Percentiles rank a stretch among this genome's conserved stretches.
Evolutionary conservation across 1,140 invertebrate species (phyloP).

Genomic region (Saccostrea echinata): DNA sequence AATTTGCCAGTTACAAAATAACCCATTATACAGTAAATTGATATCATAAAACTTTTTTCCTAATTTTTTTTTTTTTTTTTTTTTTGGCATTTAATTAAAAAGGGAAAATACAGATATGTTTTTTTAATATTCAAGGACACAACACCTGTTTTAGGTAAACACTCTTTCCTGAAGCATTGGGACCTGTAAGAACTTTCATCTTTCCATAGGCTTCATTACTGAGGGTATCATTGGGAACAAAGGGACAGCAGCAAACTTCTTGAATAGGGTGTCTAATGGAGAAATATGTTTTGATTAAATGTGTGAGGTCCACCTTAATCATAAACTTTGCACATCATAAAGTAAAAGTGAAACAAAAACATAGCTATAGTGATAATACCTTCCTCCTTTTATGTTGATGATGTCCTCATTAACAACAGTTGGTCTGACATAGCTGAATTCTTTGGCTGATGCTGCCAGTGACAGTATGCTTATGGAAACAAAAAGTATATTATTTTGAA

Average conservation of each 20-base stretch:
- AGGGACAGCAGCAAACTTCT: constrained; percentile 85
- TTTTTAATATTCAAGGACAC: background rate
- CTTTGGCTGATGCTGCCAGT: constrained; percentile 86
- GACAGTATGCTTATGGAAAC: constrained; percentile 85
- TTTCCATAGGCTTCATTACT: constrained; percentile 82
- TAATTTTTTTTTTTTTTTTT: too few species aligned
- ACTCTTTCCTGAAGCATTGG: constrained; percentile 95
- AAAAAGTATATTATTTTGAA: background rate
- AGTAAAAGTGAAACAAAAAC: background rate
- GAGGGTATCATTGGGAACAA: constrained; percentile 87
- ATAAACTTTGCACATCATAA: background rate
- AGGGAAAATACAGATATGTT: background rate
- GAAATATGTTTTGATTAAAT: constrained; percentile 1
- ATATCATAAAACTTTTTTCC: too few species aligned
- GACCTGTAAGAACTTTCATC: constrained; percentile 91
- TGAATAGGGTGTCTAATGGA: constrained; percentile 87
- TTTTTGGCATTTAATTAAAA: too few species aligned
- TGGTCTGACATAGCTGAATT: constrained; percentile 87
- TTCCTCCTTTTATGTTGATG: constrained; percentile 86
- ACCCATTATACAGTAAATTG: too few species aligned
- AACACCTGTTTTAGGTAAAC: constrained; percentile 92
- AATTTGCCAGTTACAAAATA: too few species aligned
- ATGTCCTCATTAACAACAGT: constrained; percentile 82
- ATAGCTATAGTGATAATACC: constrained; percentile 55
- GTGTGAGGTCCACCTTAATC: background rate